phyloP scores from a whole-genome alignment of 2,113 vertebrate species.

The Aix galericulata region DNA sequence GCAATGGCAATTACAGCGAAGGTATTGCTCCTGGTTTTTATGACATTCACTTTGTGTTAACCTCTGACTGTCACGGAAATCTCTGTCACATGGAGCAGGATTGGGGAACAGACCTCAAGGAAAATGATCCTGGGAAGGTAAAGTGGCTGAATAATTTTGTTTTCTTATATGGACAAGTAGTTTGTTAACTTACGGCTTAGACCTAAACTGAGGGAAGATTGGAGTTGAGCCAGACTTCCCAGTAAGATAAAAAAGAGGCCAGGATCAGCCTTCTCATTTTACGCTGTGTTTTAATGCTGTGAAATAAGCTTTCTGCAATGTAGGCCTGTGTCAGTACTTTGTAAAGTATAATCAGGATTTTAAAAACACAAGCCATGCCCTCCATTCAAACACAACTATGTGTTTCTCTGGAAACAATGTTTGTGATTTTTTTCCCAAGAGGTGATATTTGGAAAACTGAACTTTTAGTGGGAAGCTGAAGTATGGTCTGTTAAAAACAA shows the following conservation, averaged over 20 bases:
- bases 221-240: constrained; percentile 13
- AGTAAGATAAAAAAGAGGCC: neutral
- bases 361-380: neutral
- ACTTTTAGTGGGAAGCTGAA: neutral
- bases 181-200: neutral
- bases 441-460: neutral
- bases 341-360: neutral
- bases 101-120: neutral
- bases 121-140: neutral
- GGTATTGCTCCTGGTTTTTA: rapidly evolving
- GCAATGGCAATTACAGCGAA: neutral
- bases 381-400: neutral
- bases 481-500: neutral
- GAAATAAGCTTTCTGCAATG: constrained; percentile 1
- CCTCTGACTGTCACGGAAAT: neutral
- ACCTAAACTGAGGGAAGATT: neutral
- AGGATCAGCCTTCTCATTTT: neutral
- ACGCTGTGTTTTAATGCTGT: neutral
- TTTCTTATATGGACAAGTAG: neutral
- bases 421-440: neutral
- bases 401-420: neutral
- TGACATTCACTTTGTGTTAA: neutral
- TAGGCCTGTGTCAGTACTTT: neutral
- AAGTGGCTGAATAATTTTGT: neutral
- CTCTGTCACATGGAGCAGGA: neutral